Evolutionary conservation across 2,113 vertebrate genomes (phyloP).

Genomic region (Mesocricetus auratus): DNA sequence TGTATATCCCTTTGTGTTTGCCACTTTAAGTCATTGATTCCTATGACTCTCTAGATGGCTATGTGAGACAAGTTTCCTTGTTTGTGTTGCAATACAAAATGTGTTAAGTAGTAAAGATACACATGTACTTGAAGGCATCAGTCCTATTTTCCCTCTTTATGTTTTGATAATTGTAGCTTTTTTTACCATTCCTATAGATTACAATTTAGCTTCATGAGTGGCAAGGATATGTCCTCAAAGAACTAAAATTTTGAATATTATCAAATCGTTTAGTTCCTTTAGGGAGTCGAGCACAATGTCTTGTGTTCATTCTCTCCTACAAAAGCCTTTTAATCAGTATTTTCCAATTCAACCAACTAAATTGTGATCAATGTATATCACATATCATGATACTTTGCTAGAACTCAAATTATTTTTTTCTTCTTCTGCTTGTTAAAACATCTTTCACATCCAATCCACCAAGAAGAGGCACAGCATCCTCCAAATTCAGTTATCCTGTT

Average conservation of each 20-base stretch:
- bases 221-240: not conserved
- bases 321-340: not conserved
- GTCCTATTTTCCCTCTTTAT: not conserved
- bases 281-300: not conserved
- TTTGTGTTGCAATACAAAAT: not conserved
- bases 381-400: not conserved
- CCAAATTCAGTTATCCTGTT: not conserved
- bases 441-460: not conserved
- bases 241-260: not conserved
- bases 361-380: not conserved
- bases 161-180: not conserved
- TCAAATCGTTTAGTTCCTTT: not conserved
- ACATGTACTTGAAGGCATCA: not conserved
- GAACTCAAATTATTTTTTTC: not conserved
- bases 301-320: slow-evolving; percentile 27
- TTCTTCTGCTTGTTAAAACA: not conserved
- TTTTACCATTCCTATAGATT: not conserved
- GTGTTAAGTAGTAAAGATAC: not conserved
- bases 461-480: not conserved
- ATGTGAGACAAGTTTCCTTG: not conserved
- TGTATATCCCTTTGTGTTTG: not conserved
- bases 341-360: not conserved
- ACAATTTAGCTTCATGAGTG: not conserved
- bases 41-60: not conserved
- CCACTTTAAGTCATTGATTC: not conserved